phyloP scores from a whole-genome alignment of 1,140 invertebrate species.

The Drosophila rhopaloa region DNA sequence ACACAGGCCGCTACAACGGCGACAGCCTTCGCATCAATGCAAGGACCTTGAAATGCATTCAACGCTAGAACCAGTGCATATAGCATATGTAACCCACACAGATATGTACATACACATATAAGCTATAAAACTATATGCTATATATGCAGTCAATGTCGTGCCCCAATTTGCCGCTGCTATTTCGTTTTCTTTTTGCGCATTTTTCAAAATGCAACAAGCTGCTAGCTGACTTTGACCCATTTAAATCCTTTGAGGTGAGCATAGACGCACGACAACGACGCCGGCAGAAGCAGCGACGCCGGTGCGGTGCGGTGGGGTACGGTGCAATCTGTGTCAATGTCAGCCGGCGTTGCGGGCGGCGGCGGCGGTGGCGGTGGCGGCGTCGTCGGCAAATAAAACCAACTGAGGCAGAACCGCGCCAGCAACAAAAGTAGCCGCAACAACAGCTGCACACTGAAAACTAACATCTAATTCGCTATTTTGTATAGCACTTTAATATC shows the following conservation, averaged over 20 bases:
- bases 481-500: neutral
- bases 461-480: no score
- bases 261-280: slow-evolving; percentile 52
- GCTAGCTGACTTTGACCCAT: slow-evolving; percentile 77
- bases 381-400: slow-evolving; percentile 54
- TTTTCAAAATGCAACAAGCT: slow-evolving; percentile 71
- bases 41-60: slow-evolving; percentile 70
- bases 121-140: slow-evolving; percentile 20
- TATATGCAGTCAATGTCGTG: slow-evolving; percentile 67
- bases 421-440: slow-evolving; percentile 31
- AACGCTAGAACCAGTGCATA: slow-evolving; percentile 31
- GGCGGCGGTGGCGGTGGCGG: slow-evolving; percentile 21
- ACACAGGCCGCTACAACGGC: slow-evolving; percentile 7
- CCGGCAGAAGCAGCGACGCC: slow-evolving; percentile 28
- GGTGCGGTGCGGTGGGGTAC: slow-evolving; percentile 2
- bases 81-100: slow-evolving; percentile 2
- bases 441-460: slow-evolving; percentile 13
- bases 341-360: slow-evolving; percentile 77
- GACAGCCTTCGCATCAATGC: slow-evolving; percentile 45
- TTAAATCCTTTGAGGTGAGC: slow-evolving; percentile 80
- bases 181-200: slow-evolving; percentile 64
- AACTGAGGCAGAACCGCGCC: slow-evolving; percentile 76
- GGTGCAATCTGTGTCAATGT: slow-evolving; percentile 78
- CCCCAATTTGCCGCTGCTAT: slow-evolving; percentile 73
- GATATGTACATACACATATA: neutral